Evolutionary conservation across 2,797 vertebrate species (phyloP).

Genomic region (Stomatorhinus walkeri): DNA sequence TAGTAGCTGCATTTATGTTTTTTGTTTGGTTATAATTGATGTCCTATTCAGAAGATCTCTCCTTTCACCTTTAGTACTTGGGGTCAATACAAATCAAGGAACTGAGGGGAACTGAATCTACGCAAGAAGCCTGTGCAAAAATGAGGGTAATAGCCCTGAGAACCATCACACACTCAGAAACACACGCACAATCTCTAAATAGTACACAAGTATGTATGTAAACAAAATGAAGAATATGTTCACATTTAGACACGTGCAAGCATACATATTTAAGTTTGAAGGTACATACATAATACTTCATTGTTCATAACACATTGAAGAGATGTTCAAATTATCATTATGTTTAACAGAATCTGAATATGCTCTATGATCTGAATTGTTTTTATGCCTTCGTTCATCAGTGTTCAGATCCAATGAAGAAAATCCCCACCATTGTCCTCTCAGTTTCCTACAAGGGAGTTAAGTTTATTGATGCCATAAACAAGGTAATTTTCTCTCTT

Average conservation of each 20-base stretch:
- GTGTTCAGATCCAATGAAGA: slow-evolving; percentile 99
- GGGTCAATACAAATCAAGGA: slow-evolving; percentile 99
- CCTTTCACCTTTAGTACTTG: slow-evolving; percentile 73
- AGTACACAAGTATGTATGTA: background rate
- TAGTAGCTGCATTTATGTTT: background rate
- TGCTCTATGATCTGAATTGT: slow-evolving; percentile 3
- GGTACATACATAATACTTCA: background rate
- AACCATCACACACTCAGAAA: background rate
- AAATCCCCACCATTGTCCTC: slow-evolving; percentile 93
- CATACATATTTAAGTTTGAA: background rate
- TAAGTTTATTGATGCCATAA: slow-evolving; percentile 97
- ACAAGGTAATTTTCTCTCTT: slow-evolving; percentile 72
- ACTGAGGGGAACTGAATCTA: slow-evolving; percentile 94
- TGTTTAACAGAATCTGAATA: background rate
- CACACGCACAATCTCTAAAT: background rate
- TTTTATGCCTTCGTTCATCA: slow-evolving; percentile 39
- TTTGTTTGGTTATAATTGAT: background rate
- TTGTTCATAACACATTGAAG: background rate
- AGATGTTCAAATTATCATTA: background rate
- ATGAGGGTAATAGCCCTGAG: slow-evolving; percentile 81
- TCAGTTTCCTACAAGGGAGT: slow-evolving; percentile 98
- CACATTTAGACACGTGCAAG: background rate
- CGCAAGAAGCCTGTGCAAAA: slow-evolving; percentile 96
- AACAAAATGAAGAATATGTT: background rate
- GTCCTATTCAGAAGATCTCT: background rate